Percentiles rank a stretch among this genome's conserved stretches.
Conservation (phyloP, 64 coral and sea anemone species). For the Porites australiensis region DNA sequence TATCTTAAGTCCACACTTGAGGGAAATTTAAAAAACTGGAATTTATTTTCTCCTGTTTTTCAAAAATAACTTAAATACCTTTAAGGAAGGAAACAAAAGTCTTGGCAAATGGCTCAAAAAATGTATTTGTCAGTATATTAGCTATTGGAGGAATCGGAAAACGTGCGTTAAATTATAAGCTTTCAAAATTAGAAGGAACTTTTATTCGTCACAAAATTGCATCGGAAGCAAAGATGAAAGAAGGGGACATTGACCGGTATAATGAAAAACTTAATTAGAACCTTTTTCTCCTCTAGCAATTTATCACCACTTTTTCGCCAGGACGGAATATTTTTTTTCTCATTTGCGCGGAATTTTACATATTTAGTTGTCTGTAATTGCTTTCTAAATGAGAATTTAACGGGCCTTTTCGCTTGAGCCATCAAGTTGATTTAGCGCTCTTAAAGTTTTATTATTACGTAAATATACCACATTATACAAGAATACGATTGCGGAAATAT, state of each 20-base stretch:
- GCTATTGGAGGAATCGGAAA: conserved; percentile 87
- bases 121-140: conserved; percentile 67
- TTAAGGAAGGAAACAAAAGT: background rate
- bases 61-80: background rate
- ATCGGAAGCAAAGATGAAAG: conserved; percentile 77
- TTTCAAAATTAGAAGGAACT: conserved; percentile 72
- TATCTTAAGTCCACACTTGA: conserved; percentile 73
- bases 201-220: conserved; percentile 66
- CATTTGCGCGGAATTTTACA: conserved; percentile 77
- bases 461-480: conserved; percentile 92
- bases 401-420: conserved; percentile 81
- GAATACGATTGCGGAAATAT: conserved; percentile 77
- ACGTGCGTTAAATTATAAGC: conserved; percentile 31
- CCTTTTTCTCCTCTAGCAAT: conserved; percentile 36
- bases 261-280: conserved; percentile 88
- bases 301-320: conserved; percentile 54
- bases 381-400: conserved; percentile 92
- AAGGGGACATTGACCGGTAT: conserved; percentile 49
- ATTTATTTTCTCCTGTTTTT: background rate
- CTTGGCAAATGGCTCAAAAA: conserved; percentile 1
- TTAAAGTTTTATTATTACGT: conserved; percentile 91
- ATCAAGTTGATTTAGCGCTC: conserved; percentile 95
- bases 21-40: conserved; percentile 48
- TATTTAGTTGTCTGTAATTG: conserved; percentile 91
- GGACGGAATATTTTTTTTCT: conserved; percentile 17